phyloP scores from a whole-genome alignment of 2,888 invertebrate species.

The Lepetodrilus schrolli region DNA sequence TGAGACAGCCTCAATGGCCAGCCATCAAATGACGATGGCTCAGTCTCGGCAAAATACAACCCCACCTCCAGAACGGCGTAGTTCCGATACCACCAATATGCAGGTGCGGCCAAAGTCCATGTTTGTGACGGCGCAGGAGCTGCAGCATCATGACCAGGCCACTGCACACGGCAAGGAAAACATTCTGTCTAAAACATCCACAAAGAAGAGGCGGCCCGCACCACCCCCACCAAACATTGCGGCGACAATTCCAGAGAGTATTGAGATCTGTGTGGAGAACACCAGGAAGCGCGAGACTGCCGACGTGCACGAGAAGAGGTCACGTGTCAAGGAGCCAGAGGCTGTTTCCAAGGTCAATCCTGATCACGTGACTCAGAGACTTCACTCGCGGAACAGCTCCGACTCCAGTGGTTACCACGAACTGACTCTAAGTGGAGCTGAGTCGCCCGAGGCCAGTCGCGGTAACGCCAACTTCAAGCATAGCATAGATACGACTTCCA shows the following conservation, averaged over 20 bases:
- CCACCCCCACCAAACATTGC: slow-evolving; percentile 72
- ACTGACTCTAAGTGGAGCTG: slow-evolving; percentile 78
- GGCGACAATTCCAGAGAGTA: slow-evolving; percentile 45
- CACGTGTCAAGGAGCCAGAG: slow-evolving; percentile 44
- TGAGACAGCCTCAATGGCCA: slow-evolving; percentile 34
- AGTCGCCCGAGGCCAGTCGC: slow-evolving; percentile 60
- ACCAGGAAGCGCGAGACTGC: slow-evolving; percentile 25
- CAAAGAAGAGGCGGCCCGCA: slow-evolving; percentile 69
- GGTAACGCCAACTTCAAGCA: slow-evolving; percentile 49
- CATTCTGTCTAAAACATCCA: slow-evolving; percentile 44
- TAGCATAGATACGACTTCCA: slow-evolving; percentile 60
- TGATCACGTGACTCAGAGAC: slow-evolving; percentile 31
- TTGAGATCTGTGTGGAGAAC: slow-evolving; percentile 45
- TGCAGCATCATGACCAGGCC: neutral
- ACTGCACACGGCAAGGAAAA: neutral
- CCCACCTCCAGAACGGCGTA: slow-evolving; percentile 28
- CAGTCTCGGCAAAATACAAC: neutral
- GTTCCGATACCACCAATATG: neutral
- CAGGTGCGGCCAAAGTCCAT: slow-evolving; percentile 50
- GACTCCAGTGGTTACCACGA: slow-evolving; percentile 85
- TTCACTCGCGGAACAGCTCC: slow-evolving; percentile 83
- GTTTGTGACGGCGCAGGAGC: slow-evolving; percentile 38
- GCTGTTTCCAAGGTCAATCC: slow-evolving; percentile 60
- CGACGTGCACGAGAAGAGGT: slow-evolving; percentile 27
- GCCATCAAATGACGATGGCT: slow-evolving; percentile 11